Percentiles rank a stretch among this genome's conserved stretches.
Conservation (phyloP, 2,113 vertebrate species). For the Sphaerodactylus townsendi region DNA sequence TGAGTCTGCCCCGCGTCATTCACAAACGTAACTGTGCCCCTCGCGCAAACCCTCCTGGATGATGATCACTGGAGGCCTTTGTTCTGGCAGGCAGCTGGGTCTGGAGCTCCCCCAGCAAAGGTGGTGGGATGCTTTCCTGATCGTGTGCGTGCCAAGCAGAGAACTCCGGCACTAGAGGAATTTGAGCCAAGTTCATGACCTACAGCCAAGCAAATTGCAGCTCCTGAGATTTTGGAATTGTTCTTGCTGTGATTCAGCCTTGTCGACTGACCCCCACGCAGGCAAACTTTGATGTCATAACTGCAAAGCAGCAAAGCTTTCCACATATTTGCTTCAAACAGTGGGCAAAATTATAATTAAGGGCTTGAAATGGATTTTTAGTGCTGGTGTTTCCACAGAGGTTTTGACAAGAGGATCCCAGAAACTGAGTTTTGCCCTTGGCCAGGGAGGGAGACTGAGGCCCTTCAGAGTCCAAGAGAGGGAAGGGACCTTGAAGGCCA, state of each 20-base stretch:
- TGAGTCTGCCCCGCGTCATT: constrained; percentile 10
- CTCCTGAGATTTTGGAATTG: neutral
- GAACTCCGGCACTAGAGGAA: constrained; percentile 44
- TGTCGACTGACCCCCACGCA: neutral
- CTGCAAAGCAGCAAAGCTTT: neutral
- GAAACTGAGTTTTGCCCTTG: neutral
- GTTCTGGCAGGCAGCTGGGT: constrained; percentile 31
- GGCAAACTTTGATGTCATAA: neutral
- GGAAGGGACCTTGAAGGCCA: too few relatives aligned
- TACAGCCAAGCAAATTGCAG: neutral
- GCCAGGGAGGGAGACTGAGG: too few relatives aligned
- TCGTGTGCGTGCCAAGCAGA: constrained; percentile 19
- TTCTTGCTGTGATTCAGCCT: neutral
- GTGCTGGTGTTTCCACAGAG: neutral
- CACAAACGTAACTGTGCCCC: constrained; percentile 12
- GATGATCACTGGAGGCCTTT: constrained; percentile 60
- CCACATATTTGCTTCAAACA: neutral
- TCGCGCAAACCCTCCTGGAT: neutral
- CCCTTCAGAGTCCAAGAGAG: too few relatives aligned
- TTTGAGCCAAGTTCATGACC: constrained; percentile 42
- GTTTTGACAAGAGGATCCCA: neutral
- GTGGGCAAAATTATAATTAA: neutral
- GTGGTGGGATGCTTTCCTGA: constrained; percentile 44
- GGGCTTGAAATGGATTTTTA: neutral
- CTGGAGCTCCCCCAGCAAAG: neutral